Conservation (phyloP, 2,888 invertebrate genomes). For the Drosophila dives region DNA sequence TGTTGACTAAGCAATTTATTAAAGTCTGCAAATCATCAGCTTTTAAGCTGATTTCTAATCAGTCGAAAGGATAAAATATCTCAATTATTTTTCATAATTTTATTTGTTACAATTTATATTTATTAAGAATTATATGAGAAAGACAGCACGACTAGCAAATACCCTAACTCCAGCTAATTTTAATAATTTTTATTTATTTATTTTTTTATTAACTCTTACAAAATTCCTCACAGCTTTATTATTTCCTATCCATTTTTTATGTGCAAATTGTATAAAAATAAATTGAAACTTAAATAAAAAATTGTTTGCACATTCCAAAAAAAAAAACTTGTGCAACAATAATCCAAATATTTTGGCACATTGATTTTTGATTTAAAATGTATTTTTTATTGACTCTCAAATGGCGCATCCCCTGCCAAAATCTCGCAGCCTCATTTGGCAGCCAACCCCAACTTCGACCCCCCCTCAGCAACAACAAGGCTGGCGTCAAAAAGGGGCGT, state of each 20-base stretch:
- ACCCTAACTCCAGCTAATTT: background rate
- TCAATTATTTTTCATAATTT: background rate
- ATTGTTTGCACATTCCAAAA: background rate
- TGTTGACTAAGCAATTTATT: background rate
- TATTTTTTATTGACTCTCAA: constrained; percentile 61
- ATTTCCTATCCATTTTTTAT: background rate
- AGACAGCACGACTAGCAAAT: background rate
- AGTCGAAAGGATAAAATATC: background rate
- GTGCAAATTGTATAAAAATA: background rate
- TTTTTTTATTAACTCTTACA: background rate
- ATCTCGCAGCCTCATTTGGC: constrained; percentile 39
- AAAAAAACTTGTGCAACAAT: background rate
- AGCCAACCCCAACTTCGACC: constrained; percentile 28
- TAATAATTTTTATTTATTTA: no score
- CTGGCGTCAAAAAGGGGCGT: constrained; percentile 79
- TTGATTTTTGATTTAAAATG: constrained; percentile 56
- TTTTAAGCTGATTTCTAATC: background rate
- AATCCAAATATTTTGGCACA: background rate
- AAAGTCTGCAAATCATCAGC: background rate
- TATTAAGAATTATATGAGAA: background rate
- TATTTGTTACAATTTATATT: background rate
- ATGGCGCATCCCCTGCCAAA: constrained; percentile 28
- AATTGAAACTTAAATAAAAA: background rate
- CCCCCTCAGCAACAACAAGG: constrained; percentile 28
- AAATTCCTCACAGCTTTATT: background rate